Evolutionary conservation across 2,113 vertebrate species (phyloP), one percentile per base, ranked within the genome.

Genomic region (Mesoclemmys tuberculata): DNA sequence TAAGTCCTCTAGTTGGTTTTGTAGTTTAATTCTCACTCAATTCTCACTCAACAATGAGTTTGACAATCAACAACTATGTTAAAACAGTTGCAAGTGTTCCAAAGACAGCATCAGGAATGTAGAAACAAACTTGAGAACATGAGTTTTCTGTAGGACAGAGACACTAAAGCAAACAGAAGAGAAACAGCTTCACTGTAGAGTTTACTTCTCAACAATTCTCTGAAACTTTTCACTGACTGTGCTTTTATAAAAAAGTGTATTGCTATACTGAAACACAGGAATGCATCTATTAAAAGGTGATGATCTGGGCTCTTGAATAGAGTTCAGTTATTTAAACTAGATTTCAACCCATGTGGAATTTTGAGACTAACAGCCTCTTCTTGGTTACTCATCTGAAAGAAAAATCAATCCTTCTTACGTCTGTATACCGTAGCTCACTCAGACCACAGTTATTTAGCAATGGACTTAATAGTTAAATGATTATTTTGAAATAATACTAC

Each of bases 231-330:
- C 82, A 85, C 79, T 31, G 49, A 96, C 82, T 92, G 22, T 64
- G 90, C 81, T 88, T 89, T 92, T 92, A 93, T 49, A 96, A 94
- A 96, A 92, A 91, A 21, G 85, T 84, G 51, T 49, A 61, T 78
- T 55, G 89, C 14, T 85, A 77, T 38, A 90, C 54, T 54, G 26
- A 93, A 96, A 84, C 26, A 27, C 21, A 77, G 24, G 74, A 27
- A 77, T 46, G 6, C 24, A 77, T 46, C 12, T 77, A 77, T 77
- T 46, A 89, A 92, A 91, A 10, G 77, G 54, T 12, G n/a, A 78
- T 86, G n/a, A 84, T 86, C 49, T 88, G 79, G 41, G 83, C 77
- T 90, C 51, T 92, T 54, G 46, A 55, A 95, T 46, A 54, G 55
- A 85, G 31, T 48, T 46, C 82, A 35, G 31, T 90, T 89, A 21